Percentiles rank a stretch among this genome's conserved stretches.
phyloP scores from a whole-genome alignment of 2,113 vertebrate genomes.

The Anguilla rostrata region DNA sequence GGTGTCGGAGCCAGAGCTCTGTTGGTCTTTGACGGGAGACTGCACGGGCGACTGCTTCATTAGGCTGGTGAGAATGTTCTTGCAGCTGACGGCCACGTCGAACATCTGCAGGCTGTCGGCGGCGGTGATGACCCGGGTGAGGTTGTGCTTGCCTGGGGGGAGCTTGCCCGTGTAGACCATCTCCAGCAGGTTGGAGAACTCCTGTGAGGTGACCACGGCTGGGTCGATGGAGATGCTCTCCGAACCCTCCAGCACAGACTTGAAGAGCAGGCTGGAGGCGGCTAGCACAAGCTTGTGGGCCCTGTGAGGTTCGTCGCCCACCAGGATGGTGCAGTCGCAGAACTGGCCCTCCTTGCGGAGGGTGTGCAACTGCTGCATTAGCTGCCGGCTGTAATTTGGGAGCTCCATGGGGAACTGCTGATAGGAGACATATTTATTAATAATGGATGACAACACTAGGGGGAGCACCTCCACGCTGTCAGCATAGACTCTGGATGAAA shows the following conservation, averaged over 20 bases:
- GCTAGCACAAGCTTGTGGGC: conserved; percentile 86
- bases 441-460: not conserved
- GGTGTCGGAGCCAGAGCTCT: not conserved
- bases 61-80: conserved; percentile 77
- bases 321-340: conserved; percentile 82
- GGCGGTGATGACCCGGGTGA: conserved; percentile 74
- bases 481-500: not conserved
- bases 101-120: conserved; percentile 91
- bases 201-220: conserved; percentile 75
- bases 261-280: conserved; percentile 85
- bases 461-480: not conserved
- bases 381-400: conserved; percentile 79
- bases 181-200: conserved; percentile 81
- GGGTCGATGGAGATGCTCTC: conserved; percentile 82
- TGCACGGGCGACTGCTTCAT: conserved; percentile 53
- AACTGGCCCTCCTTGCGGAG: conserved; percentile 81
- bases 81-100: conserved; percentile 85
- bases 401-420: conserved; percentile 70
- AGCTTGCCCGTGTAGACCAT: conserved; percentile 83
- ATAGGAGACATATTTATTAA: not conserved
- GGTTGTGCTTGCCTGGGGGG: conserved; percentile 81
- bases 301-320: conserved; percentile 71
- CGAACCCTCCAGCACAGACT: conserved; percentile 75
- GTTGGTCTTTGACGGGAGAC: conserved; percentile 7
- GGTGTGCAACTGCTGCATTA: conserved; percentile 80